Evolutionary conservation across 2,113 vertebrate species (phyloP).

Genomic region (Cinclus cinclus): DNA sequence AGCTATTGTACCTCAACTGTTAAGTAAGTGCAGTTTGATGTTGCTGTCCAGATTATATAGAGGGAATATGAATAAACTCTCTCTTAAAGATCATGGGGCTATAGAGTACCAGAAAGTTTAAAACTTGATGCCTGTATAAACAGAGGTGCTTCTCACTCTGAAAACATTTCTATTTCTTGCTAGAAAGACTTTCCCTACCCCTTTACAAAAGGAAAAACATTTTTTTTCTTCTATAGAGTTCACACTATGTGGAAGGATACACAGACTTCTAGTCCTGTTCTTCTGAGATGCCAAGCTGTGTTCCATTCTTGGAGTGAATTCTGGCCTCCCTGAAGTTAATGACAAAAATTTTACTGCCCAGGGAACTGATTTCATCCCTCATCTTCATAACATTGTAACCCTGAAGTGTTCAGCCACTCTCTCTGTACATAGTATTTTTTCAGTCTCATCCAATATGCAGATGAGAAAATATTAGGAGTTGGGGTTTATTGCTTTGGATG

Average conservation of each 20-base stretch:
- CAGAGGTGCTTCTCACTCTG: not conserved
- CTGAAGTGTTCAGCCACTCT: not conserved
- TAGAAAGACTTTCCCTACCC: not conserved
- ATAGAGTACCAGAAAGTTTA: not conserved
- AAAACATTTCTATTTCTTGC: not conserved
- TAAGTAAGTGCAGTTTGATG: not conserved
- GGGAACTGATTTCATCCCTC: not conserved
- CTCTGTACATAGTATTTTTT: not conserved
- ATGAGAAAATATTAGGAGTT: not conserved
- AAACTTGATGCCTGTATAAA: not conserved
- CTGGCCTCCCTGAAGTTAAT: not conserved
- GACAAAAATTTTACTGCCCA: not conserved
- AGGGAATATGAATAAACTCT: not conserved
- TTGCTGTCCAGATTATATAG: not conserved
- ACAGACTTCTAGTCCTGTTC: not conserved
- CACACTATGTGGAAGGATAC: not conserved
- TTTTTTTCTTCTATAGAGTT: not conserved
- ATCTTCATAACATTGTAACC: not conserved
- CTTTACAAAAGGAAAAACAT: not conserved
- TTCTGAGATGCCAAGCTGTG: not conserved
- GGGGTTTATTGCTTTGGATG: not conserved
- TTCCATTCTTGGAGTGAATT: not conserved
- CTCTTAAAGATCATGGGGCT: not conserved
- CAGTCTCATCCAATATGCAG: not conserved
- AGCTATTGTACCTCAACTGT: accelerated